phyloP scores from a whole-genome alignment of 2,113 vertebrate species.

The Pseudonaja textilis region DNA sequence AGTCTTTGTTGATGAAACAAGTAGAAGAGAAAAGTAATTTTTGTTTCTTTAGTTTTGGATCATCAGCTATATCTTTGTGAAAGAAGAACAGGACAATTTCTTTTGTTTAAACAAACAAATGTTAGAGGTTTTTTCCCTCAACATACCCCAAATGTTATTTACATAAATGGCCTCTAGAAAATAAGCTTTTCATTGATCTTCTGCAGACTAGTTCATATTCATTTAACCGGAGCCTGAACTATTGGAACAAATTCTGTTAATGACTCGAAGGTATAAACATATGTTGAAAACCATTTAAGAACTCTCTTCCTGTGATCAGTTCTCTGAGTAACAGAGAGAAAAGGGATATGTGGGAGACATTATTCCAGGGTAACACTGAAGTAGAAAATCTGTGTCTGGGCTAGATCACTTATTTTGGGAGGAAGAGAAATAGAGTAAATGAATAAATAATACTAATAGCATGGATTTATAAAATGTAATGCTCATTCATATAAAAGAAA shows the following conservation, averaged over 20 bases:
- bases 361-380: background rate
- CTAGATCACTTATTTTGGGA: background rate
- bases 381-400: background rate
- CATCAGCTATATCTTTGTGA: background rate
- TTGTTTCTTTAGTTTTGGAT: conserved; percentile 8
- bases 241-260: conserved; percentile 1
- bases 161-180: conserved; percentile 24
- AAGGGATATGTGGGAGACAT: background rate
- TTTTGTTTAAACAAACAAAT: conserved; percentile 9
- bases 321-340: background rate
- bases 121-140: background rate
- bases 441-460: background rate
- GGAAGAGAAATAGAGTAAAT: background rate
- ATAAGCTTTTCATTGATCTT: conserved; percentile 25
- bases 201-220: background rate
- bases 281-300: conserved; percentile 15
- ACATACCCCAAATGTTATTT: conserved; percentile 17
- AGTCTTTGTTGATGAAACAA: background rate
- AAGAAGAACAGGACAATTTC: conserved; percentile 14
- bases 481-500: background rate
- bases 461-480: background rate
- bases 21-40: background rate
- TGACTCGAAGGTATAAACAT: conserved; percentile 2
- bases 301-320: background rate
- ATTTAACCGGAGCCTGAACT: conserved; percentile 6